Evolutionary conservation across 2,888 invertebrate genomes (phyloP), one percentile per base, ranked within the genome.

Genomic region (Cotesia congregata): DNA sequence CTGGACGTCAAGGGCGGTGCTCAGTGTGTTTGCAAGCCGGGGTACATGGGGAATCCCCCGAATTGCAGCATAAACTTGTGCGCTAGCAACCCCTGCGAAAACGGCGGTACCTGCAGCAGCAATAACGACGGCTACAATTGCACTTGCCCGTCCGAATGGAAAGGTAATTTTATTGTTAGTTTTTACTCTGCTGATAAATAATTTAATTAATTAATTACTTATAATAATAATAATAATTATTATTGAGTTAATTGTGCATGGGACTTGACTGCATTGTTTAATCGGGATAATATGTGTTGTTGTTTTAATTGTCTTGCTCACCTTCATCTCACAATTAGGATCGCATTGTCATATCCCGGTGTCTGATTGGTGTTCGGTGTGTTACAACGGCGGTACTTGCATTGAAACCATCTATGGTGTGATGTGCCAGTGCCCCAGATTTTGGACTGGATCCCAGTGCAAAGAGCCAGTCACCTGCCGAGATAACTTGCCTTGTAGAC

Each of bases 21-120:
- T 1, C 90, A 90, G 77, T 94, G 94, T 87, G 91, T 93, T 12
- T 94, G 94, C 83, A 94, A 93, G 83, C 88, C 91, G 1, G 94
- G 94, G 50, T 94, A 81, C 78, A 84, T 88, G 79, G 88, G 89
- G 68, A 86, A 83, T 82, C 87, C 88, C 1, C 88, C 88, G 6
- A 90, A 91, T 78, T 91, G 91, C 82, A 90, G 89, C 9, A 89
- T 91, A 81, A 87, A 87, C 72, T 91, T 90, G 62, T 96, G 96
- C 88, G 91, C 92, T 80, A 93, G 91, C 65, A 93, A 92, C 82
- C 95, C 94, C 64, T 96, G 96, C 85, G 91, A 91, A 80, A 94
- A 96, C 89, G 95, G 95, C 0, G 96, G 93, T 76, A 92, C 92
- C n/a, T 96, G 96, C 90, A 84, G 87, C 68, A 91, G 91, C 77